phyloP scores from a whole-genome alignment of 2,888 invertebrate genomes.

The Slavum lentiscoides region DNA sequence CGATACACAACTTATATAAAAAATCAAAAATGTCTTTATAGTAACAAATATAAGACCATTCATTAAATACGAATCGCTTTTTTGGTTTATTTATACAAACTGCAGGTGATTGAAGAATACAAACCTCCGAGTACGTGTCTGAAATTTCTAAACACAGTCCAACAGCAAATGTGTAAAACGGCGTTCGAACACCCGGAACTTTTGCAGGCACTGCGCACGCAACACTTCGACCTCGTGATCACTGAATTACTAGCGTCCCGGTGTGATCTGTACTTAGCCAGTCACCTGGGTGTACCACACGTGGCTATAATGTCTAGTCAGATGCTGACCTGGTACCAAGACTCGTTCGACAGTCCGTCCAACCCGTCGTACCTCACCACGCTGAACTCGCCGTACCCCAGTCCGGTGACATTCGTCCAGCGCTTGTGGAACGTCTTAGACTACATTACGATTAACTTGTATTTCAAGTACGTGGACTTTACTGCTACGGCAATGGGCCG shows the following conservation, averaged over 20 bases:
- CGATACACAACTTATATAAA: too few relatives aligned
- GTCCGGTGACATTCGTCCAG: constrained; percentile 23
- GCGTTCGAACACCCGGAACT: constrained; percentile 25
- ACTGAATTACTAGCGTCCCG: constrained; percentile 38
- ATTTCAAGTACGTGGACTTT: constrained; percentile 9
- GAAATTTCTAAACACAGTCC: constrained; percentile 19
- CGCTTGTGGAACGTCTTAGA: constrained; percentile 22
- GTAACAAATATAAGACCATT: too few relatives aligned
- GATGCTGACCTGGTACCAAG: constrained; percentile 47
- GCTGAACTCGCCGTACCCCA: constrained; percentile 17
- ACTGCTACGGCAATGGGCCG: constrained; percentile 10
- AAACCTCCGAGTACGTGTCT: background rate
- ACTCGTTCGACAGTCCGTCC: constrained; percentile 39
- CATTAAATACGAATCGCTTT: too few relatives aligned
- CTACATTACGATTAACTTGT: background rate
- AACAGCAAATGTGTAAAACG: constrained; percentile 13
- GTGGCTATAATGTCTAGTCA: constrained; percentile 43
- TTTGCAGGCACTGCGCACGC: background rate
- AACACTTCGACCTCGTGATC: constrained; percentile 27
- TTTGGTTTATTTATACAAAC: background rate
- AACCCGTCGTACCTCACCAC: constrained; percentile 30
- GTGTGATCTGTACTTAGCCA: constrained; percentile 39
- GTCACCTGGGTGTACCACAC: constrained; percentile 16
- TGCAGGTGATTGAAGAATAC: constrained; percentile 36
- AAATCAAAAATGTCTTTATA: too few relatives aligned